Conservation (phyloP, 2,113 vertebrate species). For the Pygoscelis adeliae region DNA sequence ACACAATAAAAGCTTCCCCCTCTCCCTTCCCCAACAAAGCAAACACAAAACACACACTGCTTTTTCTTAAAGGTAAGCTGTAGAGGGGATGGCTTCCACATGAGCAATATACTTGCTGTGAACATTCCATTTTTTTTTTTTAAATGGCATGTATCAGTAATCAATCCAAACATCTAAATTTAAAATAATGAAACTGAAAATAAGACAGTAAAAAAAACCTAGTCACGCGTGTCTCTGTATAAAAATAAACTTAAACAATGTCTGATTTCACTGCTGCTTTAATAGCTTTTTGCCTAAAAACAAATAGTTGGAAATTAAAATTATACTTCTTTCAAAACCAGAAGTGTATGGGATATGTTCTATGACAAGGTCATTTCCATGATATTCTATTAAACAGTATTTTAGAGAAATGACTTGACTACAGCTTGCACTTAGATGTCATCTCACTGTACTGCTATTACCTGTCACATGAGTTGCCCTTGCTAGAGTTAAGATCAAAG, state of each 20-base stretch:
- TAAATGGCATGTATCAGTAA: background rate
- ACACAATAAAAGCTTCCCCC: background rate
- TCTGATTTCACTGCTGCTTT: background rate
- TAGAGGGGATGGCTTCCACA: background rate
- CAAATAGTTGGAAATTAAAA: background rate
- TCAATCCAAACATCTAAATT: background rate
- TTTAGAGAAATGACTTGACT: background rate
- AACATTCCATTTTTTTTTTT: background rate
- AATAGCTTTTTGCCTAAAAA: background rate
- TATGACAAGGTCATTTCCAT: background rate
- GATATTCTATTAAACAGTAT: background rate
- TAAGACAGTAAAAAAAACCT: background rate
- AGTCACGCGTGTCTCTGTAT: background rate
- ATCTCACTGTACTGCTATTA: slow-evolving; percentile 37
- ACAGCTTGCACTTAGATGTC: background rate
- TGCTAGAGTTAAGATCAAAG: slow-evolving; percentile 94
- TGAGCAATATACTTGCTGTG: background rate
- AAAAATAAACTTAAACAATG: background rate
- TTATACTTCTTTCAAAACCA: background rate
- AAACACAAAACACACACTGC: background rate
- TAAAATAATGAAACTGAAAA: background rate
- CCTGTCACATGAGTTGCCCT: slow-evolving; percentile 97
- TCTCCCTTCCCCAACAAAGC: background rate
- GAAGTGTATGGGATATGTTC: background rate
- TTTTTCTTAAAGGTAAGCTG: background rate